Percentiles rank a stretch among this genome's conserved stretches.
Evolutionary conservation across 2,888 invertebrate genomes (phyloP).

Genomic region (Lepidochrysops patricia): DNA sequence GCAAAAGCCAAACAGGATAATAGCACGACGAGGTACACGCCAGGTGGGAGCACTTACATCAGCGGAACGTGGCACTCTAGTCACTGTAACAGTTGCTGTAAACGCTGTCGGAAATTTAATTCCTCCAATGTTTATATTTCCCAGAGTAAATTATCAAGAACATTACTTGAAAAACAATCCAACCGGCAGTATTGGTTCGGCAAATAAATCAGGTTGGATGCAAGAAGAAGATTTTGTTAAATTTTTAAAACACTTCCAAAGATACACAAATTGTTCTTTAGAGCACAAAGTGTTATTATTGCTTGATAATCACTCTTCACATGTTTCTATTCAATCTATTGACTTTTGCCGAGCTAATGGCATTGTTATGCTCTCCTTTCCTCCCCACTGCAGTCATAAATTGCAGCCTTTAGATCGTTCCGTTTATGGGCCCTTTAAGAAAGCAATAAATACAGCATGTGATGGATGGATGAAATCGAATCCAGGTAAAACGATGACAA

Average conservation of each 20-base stretch:
- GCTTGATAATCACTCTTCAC: constrained; percentile 25
- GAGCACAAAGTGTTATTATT: constrained; percentile 21
- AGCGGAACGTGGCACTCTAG: constrained; percentile 31
- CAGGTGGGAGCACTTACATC: constrained; percentile 41
- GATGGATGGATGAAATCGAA: constrained; percentile 21
- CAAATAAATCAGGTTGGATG: constrained; percentile 33
- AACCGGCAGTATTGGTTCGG: constrained; percentile 23
- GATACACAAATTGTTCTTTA: constrained; percentile 14
- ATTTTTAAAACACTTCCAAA: constrained; percentile 16
- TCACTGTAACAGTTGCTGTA: constrained; percentile 25
- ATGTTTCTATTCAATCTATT: constrained; percentile 18
- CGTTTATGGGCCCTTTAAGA: constrained; percentile 25
- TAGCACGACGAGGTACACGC: constrained; percentile 36
- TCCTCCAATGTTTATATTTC: constrained; percentile 33
- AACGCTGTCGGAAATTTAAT: constrained; percentile 25
- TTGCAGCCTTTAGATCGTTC: constrained; percentile 24
- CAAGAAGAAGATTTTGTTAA: constrained; percentile 24
- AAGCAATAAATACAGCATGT: constrained; percentile 20
- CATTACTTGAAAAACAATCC: constrained; percentile 32
- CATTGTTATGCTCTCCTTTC: constrained; percentile 22
- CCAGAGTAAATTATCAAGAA: constrained; percentile 28
- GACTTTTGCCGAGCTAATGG: constrained; percentile 23
- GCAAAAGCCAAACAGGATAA: constrained; percentile 37
- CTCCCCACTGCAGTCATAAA: constrained; percentile 25
- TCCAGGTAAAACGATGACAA: constrained; percentile 21